Evolutionary conservation across 2,113 vertebrate species (phyloP).

Genomic region (Herpailurus yagouaroundi): DNA sequence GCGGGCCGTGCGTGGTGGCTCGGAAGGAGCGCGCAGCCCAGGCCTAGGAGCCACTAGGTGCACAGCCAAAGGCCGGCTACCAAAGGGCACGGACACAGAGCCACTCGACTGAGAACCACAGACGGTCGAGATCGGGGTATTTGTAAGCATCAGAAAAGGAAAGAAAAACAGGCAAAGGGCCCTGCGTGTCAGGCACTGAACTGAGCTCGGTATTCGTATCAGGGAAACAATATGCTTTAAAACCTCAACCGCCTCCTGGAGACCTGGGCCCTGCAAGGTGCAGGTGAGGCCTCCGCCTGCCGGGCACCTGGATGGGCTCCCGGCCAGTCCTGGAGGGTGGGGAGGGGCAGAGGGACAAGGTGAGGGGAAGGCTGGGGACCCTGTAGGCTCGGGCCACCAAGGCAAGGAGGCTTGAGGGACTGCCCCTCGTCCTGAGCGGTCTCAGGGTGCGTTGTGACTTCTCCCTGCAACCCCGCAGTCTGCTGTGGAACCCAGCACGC

Average conservation of each 20-base stretch:
- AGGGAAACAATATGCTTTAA: not conserved
- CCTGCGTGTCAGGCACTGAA: too few species aligned
- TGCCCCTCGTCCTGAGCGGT: not conserved
- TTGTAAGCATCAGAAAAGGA: not conserved
- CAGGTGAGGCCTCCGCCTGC: not conserved
- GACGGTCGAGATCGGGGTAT: not conserved
- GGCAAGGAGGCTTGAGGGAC: not conserved
- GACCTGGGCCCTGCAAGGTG: not conserved
- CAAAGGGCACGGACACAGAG: fast-evolving
- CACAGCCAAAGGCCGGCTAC: not conserved
- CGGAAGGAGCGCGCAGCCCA: not conserved
- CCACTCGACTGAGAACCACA: not conserved
- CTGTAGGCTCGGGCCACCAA: not conserved
- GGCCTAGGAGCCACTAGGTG: not conserved
- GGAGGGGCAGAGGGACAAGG: not conserved
- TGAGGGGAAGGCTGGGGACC: not conserved
- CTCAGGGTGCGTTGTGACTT: not conserved
- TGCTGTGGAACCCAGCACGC: not conserved
- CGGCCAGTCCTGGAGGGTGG: not conserved
- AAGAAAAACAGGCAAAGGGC: not conserved
- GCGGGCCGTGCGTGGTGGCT: too few species aligned
- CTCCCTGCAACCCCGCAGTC: not conserved
- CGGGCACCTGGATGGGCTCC: not conserved
- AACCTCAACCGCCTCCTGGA: not conserved
- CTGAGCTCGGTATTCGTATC: not conserved